These are phyloP conservation scores for Halcyon chelicuti DNA, from an alignment of 2,797 vertebrate species.

Conservation along the genomic window DNA sequence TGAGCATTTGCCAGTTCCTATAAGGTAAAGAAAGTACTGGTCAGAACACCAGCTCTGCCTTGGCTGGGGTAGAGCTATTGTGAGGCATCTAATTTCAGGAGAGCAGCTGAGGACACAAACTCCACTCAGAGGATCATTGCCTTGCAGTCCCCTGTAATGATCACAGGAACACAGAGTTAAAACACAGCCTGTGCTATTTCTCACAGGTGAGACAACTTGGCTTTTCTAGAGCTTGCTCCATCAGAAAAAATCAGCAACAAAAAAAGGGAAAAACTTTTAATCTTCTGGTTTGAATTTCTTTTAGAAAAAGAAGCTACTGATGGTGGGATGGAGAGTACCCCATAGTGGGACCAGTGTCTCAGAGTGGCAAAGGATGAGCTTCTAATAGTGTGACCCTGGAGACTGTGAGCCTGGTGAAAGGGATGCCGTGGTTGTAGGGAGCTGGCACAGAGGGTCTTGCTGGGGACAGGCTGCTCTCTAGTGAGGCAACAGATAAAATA, in stretches of 20 bases:
- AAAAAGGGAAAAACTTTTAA: background rate
- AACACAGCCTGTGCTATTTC: background rate
- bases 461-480: background rate
- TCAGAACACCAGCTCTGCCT: background rate
- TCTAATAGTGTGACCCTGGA: background rate
- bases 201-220: background rate
- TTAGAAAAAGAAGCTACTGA: background rate
- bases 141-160: background rate
- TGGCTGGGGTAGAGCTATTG: background rate
- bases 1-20: background rate
- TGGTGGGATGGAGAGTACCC: background rate
- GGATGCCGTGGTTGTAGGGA: background rate
- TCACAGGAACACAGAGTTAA: background rate
- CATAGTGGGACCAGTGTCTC: background rate
- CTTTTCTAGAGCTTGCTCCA: background rate
- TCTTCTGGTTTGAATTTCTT: background rate
- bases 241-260: background rate
- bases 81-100: background rate
- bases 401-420: background rate
- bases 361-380: background rate
- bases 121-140: background rate
- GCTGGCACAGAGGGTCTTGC: background rate
- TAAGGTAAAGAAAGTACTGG: background rate
- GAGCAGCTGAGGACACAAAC: background rate
- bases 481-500: background rate